These are phyloP conservation scores for Borostomias antarcticus DNA, from an alignment of 2,797 vertebrate genomes.

Conservation along the genomic window DNA sequence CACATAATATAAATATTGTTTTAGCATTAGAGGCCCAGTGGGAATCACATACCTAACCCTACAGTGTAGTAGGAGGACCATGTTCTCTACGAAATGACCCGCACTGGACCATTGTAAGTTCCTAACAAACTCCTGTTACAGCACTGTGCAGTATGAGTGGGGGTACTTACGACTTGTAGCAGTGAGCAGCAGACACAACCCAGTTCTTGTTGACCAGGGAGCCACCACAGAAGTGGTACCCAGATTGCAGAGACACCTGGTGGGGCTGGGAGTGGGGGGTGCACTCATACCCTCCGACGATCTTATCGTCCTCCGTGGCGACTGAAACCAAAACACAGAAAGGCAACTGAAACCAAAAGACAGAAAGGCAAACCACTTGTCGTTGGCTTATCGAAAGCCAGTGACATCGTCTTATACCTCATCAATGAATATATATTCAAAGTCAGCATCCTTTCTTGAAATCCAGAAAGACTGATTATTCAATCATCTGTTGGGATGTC, in stretches of 20 bases:
- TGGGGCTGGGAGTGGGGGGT: conserved; percentile 34
- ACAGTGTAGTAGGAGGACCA: too few relatives aligned
- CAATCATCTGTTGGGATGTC: background rate
- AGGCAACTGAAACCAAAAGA: too few relatives aligned
- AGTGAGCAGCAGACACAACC: conserved; percentile 56
- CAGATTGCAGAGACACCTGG: conserved; percentile 43
- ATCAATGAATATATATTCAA: background rate
- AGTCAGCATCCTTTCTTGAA: too few relatives aligned
- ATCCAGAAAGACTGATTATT: background rate
- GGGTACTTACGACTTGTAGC: conserved; percentile 51
- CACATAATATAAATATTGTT: too few relatives aligned
- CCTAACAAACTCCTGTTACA: too few relatives aligned
- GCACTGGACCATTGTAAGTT: too few relatives aligned
- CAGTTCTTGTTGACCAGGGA: conserved; percentile 46
- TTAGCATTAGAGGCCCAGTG: too few relatives aligned
- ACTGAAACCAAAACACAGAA: conserved; percentile 10
- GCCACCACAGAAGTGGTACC: conserved; percentile 45
- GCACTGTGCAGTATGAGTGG: too few relatives aligned
- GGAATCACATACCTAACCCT: too few relatives aligned
- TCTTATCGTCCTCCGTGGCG: conserved; percentile 41
- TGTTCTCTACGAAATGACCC: too few relatives aligned
- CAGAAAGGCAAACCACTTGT: background rate
- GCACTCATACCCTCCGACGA: conserved; percentile 52
- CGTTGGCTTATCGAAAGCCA: background rate
- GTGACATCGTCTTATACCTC: too few relatives aligned